Evolutionary conservation across 2,113 vertebrate genomes (phyloP), one percentile per base, ranked within the genome.

Genomic region (Labrus mixtus): DNA sequence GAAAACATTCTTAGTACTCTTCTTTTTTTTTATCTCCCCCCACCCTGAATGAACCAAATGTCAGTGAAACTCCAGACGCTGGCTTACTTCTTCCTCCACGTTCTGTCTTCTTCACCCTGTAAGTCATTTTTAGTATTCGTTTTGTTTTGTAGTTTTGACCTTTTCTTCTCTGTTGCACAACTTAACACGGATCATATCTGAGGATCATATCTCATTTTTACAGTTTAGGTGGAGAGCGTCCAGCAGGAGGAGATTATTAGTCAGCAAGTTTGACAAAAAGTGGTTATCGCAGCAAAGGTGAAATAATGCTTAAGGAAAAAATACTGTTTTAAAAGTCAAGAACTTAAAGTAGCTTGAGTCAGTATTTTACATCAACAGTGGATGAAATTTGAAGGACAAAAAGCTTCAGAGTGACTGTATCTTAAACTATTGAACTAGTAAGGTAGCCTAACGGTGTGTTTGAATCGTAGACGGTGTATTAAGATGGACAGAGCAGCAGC

Each of bases 1-100:
- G n/a, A 66, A 66, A 76, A 73, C 54, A 73, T 57, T 48, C 12
- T 5, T 23, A 48, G 43, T 45, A 10, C 54, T 57, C 4, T 10
- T n/a, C n/a, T n/a, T n/a, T n/a, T n/a, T n/a, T 6, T 75, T 46
- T 70, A 10, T 13, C 46, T 43, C 1, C 16, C 25, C 19, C 17
- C 11, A 37, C 16, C 11, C 7, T 23, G 25, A 23, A n/a, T 25
- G 9, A 48, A 39, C 53, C 37, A 25, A 23, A 50, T 68, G 20
- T 50, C 53, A 59, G 45, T 41, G 1, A 13, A 17, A 57, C 20
- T 3, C 2, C 55, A 51, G 20, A 51, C 8, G 3, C 12, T 33
- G 43, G 3, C 22, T 11, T 50, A n/a, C 17, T 45, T 54, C 55
- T 20, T 8, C 15, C 43, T 57, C 10, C 39, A 22, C 50, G 46